Evolutionary conservation across 1,140 invertebrate genomes (phyloP).

Genomic region (Macrobrachium nipponense): DNA sequence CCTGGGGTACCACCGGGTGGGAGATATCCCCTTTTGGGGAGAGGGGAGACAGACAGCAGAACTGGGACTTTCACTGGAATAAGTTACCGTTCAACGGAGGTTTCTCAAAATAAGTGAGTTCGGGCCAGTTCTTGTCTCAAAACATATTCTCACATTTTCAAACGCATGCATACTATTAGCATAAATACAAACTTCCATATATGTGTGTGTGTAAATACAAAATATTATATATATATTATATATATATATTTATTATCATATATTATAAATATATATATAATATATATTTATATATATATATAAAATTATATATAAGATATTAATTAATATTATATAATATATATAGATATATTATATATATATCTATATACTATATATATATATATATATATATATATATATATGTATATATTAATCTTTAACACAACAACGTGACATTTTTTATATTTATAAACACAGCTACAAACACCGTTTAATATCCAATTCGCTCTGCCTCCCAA

Average conservation of each 20-base stretch:
- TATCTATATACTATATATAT: constrained; percentile 7
- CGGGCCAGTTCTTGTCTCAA: background rate
- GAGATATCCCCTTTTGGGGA: too few species aligned
- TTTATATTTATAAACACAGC: too few species aligned
- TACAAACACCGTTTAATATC: too few species aligned
- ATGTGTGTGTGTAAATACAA: background rate
- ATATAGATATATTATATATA: constrained; percentile 16
- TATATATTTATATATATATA: constrained; percentile 7
- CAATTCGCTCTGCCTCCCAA: too few species aligned
- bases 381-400: background rate
- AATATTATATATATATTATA: constrained; percentile 8
- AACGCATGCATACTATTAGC: background rate
- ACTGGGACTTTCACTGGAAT: too few species aligned
- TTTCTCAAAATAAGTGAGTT: too few species aligned
- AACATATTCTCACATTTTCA: background rate
- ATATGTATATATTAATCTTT: background rate
- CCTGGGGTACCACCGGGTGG: too few species aligned
- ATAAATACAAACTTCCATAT: background rate
- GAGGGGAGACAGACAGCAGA: too few species aligned
- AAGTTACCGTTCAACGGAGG: too few species aligned
- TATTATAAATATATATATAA: background rate
- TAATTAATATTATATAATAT: too few species aligned
- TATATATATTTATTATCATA: background rate
- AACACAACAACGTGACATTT: too few species aligned
- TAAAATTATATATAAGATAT: background rate